Percentiles rank a stretch among this genome's conserved stretches.
phyloP scores from a whole-genome alignment of 2,888 invertebrate species.

The Sussaba pulchella region DNA sequence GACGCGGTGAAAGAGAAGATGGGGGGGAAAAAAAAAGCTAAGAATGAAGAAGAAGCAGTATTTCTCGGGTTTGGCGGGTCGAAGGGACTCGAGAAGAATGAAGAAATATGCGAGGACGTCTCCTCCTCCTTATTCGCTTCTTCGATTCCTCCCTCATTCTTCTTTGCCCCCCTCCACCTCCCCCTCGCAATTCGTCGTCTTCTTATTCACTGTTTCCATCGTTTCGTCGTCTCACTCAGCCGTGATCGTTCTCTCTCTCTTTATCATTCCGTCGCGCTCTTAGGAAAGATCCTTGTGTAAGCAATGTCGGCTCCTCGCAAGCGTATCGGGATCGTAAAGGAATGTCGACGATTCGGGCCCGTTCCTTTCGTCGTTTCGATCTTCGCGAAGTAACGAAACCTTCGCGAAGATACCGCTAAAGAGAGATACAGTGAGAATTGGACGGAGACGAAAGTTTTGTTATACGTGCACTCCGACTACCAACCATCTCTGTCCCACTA shows the following conservation, averaged over 20 bases:
- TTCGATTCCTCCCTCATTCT: slow-evolving; percentile 70
- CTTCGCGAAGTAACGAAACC: slow-evolving; percentile 66
- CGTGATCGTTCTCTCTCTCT: slow-evolving; percentile 48
- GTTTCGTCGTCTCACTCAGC: slow-evolving; percentile 47
- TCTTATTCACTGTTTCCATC: slow-evolving; percentile 28
- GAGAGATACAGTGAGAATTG: slow-evolving; percentile 57
- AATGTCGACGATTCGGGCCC: slow-evolving; percentile 78
- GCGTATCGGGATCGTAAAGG: slow-evolving; percentile 71
- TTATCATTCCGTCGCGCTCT: slow-evolving; percentile 18
- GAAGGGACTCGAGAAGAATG: slow-evolving; percentile 49
- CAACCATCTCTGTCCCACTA: slow-evolving; percentile 49
- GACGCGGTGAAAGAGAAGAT: neutral
- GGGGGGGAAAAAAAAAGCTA: slow-evolving; percentile 18
- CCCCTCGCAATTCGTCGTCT: slow-evolving; percentile 38
- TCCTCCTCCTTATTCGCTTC: slow-evolving; percentile 51
- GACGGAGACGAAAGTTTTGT: slow-evolving; percentile 36
- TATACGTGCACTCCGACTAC: slow-evolving; percentile 26
- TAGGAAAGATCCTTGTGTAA: neutral
- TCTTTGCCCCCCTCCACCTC: slow-evolving; percentile 38
- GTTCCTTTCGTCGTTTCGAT: slow-evolving; percentile 73
- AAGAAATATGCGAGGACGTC: slow-evolving; percentile 54
- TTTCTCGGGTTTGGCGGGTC: slow-evolving; percentile 45
- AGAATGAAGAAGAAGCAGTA: slow-evolving; percentile 51
- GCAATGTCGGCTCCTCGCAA: slow-evolving; percentile 53
- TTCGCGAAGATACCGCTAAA: slow-evolving; percentile 38